Percentiles rank a stretch among this genome's conserved stretches.
Evolutionary conservation across 2,113 vertebrate species (phyloP).

Genomic region (Hippocampus comes): DNA sequence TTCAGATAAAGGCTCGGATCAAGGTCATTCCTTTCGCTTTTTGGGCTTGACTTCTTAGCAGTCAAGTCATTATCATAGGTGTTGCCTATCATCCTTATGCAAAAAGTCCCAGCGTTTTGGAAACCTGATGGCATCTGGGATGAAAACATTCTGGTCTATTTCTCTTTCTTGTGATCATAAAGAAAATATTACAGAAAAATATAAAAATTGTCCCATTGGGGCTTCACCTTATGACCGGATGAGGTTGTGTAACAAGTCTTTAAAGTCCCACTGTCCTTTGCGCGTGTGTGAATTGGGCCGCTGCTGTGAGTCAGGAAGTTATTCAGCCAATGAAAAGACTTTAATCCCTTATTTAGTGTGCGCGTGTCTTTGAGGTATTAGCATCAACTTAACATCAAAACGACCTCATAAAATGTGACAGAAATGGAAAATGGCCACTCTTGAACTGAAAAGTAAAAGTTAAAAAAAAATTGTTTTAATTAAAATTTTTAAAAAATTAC

Average conservation of each 20-base stretch:
- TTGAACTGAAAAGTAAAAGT: neutral
- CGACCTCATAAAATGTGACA: conserved; percentile 2
- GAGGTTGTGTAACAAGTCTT: conserved; percentile 51
- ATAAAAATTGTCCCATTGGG: neutral
- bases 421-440: conserved; percentile 12
- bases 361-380: conserved; percentile 7
- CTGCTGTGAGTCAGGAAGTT: conserved; percentile 42
- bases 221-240: conserved; percentile 11
- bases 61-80: neutral
- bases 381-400: conserved; percentile 3
- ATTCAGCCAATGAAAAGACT: conserved; percentile 41
- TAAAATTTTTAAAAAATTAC: too few species aligned
- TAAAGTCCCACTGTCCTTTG: conserved; percentile 33
- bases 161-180: neutral
- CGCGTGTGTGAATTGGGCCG: conserved; percentile 33
- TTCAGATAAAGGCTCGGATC: too few species aligned
- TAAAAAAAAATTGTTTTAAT: too few species aligned
- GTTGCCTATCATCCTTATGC: neutral
- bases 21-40: too few species aligned
- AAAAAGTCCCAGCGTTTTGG: neutral
- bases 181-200: conserved; percentile 9
- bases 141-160: neutral
- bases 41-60: neutral
- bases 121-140: neutral
- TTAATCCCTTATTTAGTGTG: conserved; percentile 25